phyloP scores from a whole-genome alignment of 2,888 invertebrate genomes.

The Phengaris alcon region DNA sequence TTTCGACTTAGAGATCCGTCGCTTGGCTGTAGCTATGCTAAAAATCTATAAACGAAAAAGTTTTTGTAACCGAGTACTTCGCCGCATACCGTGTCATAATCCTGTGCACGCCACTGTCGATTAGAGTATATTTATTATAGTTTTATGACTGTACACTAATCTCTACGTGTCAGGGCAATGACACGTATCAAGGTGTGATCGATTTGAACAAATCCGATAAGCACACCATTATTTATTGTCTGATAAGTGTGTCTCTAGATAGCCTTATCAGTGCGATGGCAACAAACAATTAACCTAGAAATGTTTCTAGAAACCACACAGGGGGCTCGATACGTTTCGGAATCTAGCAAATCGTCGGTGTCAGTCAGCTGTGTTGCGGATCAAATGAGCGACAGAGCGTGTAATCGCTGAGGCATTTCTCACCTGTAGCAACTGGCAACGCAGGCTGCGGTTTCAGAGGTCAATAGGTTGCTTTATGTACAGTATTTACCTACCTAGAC shows the following conservation, averaged over 20 bases:
- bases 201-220: conserved; percentile 38
- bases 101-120: too few species aligned
- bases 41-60: too few species aligned
- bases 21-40: too few species aligned
- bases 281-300: conserved; percentile 5
- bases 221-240: conserved; percentile 44
- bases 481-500: too few species aligned
- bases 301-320: not conserved
- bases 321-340: not conserved
- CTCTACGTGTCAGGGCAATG: conserved; percentile 38
- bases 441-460: not conserved
- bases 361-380: not conserved
- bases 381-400: not conserved
- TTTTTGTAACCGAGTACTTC: too few species aligned
- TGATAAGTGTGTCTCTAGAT: conserved; percentile 33
- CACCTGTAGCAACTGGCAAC: not conserved
- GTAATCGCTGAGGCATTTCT: conserved; percentile 2
- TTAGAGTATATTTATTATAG: not conserved
- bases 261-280: not conserved
- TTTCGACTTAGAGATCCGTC: too few species aligned
- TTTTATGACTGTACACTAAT: not conserved
- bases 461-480: not conserved
- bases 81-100: too few species aligned
- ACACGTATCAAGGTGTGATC: conserved; percentile 37
- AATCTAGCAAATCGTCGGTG: not conserved